Evolutionary conservation across 2,888 invertebrate genomes (phyloP).

Genomic region (Spilosoma lubricipeda): DNA sequence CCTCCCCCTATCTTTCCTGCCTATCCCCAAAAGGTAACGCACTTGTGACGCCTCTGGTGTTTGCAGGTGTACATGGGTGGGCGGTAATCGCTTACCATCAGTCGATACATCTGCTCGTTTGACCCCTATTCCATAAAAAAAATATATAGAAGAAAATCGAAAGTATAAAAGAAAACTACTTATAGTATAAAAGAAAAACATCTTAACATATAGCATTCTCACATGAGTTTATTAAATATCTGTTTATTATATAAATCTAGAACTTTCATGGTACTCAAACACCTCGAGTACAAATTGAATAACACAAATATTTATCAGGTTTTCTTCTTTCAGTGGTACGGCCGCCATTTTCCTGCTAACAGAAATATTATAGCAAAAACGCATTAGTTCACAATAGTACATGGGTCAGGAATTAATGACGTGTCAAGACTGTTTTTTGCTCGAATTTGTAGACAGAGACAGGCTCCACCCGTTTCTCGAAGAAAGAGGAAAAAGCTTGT

Average conservation of each 20-base stretch:
- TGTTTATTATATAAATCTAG: background rate
- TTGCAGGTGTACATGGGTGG: too few species aligned
- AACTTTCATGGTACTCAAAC: background rate
- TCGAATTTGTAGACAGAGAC: constrained; percentile 19
- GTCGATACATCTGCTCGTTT: too few species aligned
- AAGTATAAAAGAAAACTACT: too few species aligned
- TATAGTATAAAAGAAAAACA: too few species aligned
- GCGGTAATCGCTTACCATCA: too few species aligned
- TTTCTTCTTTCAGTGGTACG: constrained; percentile 1
- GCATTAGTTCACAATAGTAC: constrained; percentile 54
- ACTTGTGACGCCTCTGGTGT: too few species aligned
- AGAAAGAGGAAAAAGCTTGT: background rate
- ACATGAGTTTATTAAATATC: background rate
- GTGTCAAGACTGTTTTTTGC: constrained; percentile 35
- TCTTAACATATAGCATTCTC: too few species aligned
- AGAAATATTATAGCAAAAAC: constrained; percentile 48
- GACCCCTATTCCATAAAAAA: too few species aligned
- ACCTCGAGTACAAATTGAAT: too few species aligned
- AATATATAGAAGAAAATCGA: too few species aligned
- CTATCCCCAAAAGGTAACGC: too few species aligned
- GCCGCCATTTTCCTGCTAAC: constrained; percentile 40
- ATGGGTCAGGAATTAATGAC: constrained; percentile 40
- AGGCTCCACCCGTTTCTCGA: constrained; percentile 3
- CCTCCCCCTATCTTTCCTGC: too few species aligned
- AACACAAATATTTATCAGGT: background rate